Evolutionary conservation across 2,888 invertebrate genomes (phyloP).

Genomic region (Cotesia congregata): DNA sequence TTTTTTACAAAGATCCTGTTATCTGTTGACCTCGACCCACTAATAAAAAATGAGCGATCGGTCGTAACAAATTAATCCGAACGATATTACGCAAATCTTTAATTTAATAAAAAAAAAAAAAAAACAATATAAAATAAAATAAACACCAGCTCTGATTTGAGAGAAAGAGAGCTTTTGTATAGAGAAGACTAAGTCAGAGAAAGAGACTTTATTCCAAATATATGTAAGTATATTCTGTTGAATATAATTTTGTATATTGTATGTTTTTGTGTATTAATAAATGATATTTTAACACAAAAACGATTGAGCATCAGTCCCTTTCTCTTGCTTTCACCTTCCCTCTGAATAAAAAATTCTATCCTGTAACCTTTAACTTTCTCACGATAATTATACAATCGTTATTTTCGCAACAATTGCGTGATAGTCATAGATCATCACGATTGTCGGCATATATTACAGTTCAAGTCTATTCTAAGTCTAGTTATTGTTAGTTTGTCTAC

Average conservation of each 20-base stretch:
- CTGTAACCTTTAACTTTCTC: constrained; percentile 26
- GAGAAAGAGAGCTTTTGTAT: constrained; percentile 6
- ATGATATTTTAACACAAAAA: background rate
- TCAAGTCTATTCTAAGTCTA: background rate
- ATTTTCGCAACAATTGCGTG: constrained; percentile 31
- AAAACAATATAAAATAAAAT: background rate
- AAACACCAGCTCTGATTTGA: background rate
- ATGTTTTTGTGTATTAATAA: background rate
- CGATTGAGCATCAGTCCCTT: constrained; percentile 13
- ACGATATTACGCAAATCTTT: constrained; percentile 12
- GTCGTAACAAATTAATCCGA: constrained; percentile 3
- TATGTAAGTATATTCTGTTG: background rate
- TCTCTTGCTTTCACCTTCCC: constrained; percentile 26
- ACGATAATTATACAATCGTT: constrained; percentile 30
- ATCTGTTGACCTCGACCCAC: constrained; percentile 35
- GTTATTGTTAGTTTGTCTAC: constrained; percentile 7
- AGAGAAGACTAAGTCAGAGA: constrained; percentile 9
- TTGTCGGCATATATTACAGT: constrained; percentile 4
- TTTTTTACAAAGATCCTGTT: constrained; percentile 19
- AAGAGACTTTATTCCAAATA: background rate
- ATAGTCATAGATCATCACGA: constrained; percentile 10
- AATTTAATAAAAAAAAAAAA: background rate
- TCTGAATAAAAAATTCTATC: constrained; percentile 14
- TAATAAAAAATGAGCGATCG: background rate
- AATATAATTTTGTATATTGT: background rate